Percentiles rank a stretch among this genome's conserved stretches.
Conservation (phyloP, 2,888 invertebrate species). For the Branchellion lobata region DNA sequence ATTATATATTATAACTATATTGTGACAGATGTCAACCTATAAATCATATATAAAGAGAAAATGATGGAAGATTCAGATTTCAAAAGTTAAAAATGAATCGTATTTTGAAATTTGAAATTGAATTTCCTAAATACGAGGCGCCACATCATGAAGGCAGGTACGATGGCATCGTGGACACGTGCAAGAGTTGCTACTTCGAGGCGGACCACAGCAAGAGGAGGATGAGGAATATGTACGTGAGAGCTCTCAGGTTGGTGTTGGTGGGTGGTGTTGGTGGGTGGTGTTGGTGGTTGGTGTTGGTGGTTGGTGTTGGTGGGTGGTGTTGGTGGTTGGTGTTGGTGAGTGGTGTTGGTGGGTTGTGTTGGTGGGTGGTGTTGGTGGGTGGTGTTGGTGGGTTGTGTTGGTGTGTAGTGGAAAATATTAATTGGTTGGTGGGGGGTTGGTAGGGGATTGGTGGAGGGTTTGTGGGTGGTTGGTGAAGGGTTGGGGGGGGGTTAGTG, state of each 20-base stretch:
- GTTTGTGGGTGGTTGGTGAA: neutral
- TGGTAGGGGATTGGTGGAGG: neutral
- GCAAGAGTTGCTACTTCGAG: constrained; percentile 53
- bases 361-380: neutral
- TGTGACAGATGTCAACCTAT: no score
- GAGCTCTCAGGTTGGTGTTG: constrained; percentile 51
- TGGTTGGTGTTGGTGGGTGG: neutral
- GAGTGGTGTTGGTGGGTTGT: neutral
- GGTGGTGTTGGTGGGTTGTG: neutral
- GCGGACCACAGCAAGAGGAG: constrained; percentile 52
- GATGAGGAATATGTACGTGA: constrained; percentile 53
- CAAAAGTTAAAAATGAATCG: no score
- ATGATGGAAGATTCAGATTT: no score
- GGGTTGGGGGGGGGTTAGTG: neutral
- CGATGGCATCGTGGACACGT: constrained; percentile 53
- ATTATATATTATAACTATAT: no score
- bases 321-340: constrained; percentile 7
- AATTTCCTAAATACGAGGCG: no score
- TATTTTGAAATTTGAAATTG: no score
- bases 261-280: neutral
- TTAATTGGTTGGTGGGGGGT: neutral
- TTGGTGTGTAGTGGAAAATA: neutral
- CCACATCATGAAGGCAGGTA: no score
- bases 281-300: neutral
- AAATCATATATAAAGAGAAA: no score